Evolutionary conservation across 2,888 invertebrate genomes (phyloP).

Genomic region (Acronicta aceris): DNA sequence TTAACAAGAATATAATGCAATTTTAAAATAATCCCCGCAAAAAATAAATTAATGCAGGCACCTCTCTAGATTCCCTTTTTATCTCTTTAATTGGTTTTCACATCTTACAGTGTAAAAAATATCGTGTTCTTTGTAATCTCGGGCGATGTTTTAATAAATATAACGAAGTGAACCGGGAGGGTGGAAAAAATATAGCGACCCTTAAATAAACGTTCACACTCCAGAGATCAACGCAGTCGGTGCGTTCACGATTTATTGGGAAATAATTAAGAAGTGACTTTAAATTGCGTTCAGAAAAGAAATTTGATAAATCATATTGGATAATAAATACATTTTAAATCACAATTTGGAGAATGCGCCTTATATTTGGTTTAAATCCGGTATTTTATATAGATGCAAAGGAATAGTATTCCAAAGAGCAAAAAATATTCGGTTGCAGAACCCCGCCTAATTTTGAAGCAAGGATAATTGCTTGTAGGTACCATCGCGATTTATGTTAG

Average conservation of each 20-base stretch:
- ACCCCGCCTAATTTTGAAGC: too few relatives aligned
- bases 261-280: conserved; percentile 83
- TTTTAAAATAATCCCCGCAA: conserved; percentile 89
- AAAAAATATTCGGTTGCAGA: too few relatives aligned
- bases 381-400: too few relatives aligned
- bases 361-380: background rate
- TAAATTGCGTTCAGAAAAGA: conserved; percentile 72
- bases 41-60: conserved; percentile 89
- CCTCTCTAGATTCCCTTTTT: conserved; percentile 88
- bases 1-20: conserved; percentile 90
- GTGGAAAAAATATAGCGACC: conserved; percentile 84
- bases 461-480: too few relatives aligned
- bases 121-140: conserved; percentile 89
- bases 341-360: background rate
- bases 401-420: too few relatives aligned
- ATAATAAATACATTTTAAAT: conserved; percentile 17
- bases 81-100: conserved; percentile 90
- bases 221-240: conserved; percentile 85
- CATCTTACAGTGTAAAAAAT: conserved; percentile 89
- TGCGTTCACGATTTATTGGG: conserved; percentile 83
- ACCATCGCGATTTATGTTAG: too few relatives aligned
- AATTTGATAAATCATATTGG: conserved; percentile 72
- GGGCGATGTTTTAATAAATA: conserved; percentile 89
- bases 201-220: conserved; percentile 88
- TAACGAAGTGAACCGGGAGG: conserved; percentile 86